Base-by-base conservation (phyloP, 2,888 invertebrate genomes). In the Nomada hirtipes region DNA sequence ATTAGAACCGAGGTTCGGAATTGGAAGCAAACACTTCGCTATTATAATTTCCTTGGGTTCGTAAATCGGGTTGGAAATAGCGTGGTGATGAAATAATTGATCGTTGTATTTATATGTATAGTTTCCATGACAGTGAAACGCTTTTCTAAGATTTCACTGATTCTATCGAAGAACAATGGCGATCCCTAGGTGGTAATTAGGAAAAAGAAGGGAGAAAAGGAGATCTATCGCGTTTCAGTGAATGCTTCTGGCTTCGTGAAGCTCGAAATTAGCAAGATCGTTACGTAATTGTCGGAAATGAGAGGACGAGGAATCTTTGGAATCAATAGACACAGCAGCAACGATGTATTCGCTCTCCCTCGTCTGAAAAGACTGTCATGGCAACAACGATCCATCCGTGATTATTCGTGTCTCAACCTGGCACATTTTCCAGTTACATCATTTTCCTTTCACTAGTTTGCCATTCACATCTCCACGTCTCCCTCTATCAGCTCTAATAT, bases 321-420 rank as follows among this genome's bases (percentile, higher is more conserved):
- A 80, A 85, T 85, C 79, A 80, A 82, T 79, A 81, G 76, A 67
- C 76, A 42, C 73, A 74, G 67, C 65, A 77, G 72, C 50, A 76
- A 77, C 79, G 82, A 87, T 80, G 83, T 59, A 80, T 79, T 73
- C 80, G 53, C 63, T 82, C 77, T 82, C 82, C 81, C 83, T 77
- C 76, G 73, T 65, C 69, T 76, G 79, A 77, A 78, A 79, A 68
- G 79, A 89, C 85, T 87, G 88, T 89, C 87, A 88, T 88, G 89
- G 89, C 88, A 89, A 89, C 88, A 86, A 86, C 88, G 88, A 89
- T 89, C 86, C 87, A 87, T 87, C 63, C 80, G 84, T 52, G 57
- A 79, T 84, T 84, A 82, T 84, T 79, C 72, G 75, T 73, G 63
- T 55, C 57, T 65, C 73, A 23, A 23, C n/a, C 69, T 57, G 36